Percentiles rank a stretch among this genome's conserved stretches.
Evolutionary conservation across 2,888 invertebrate species (phyloP).

Genomic region (Sipha maydis): DNA sequence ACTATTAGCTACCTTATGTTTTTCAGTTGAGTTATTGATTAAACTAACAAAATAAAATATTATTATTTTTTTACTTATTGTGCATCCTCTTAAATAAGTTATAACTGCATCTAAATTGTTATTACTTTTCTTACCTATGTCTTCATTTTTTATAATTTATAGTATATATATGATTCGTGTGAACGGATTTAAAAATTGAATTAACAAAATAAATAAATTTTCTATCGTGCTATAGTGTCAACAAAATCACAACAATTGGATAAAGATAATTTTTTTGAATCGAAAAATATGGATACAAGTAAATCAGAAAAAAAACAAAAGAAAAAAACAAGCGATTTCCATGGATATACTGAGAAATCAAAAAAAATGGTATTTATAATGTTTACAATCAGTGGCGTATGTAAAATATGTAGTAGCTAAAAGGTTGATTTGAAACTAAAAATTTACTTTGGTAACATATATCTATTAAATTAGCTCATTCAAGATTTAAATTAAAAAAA

Average conservation of each 20-base stretch:
- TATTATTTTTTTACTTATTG: neutral
- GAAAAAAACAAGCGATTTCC: neutral
- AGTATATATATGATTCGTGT: neutral
- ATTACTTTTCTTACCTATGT: too few relatives aligned
- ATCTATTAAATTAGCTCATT: too few relatives aligned
- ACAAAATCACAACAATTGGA: neutral
- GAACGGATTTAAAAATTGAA: too few relatives aligned
- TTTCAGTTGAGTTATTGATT: neutral
- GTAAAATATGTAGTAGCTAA: too few relatives aligned
- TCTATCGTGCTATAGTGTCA: neutral
- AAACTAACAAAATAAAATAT: neutral
- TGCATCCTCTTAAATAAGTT: too few relatives aligned
- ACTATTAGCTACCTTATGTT: neutral
- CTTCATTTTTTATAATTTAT: neutral
- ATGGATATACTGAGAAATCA: conserved; percentile 36
- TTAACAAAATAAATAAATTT: neutral
- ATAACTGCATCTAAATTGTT: too few relatives aligned
- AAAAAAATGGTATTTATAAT: conserved; percentile 46
- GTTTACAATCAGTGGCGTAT: neutral
- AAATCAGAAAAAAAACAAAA: neutral
- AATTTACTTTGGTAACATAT: too few relatives aligned
- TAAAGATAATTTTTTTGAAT: neutral
- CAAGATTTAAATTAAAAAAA: too few relatives aligned
- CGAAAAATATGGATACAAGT: neutral
- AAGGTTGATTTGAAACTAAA: too few relatives aligned